phyloP scores from a whole-genome alignment of 2,888 invertebrate genomes.

The Emmelina monodactyla region DNA sequence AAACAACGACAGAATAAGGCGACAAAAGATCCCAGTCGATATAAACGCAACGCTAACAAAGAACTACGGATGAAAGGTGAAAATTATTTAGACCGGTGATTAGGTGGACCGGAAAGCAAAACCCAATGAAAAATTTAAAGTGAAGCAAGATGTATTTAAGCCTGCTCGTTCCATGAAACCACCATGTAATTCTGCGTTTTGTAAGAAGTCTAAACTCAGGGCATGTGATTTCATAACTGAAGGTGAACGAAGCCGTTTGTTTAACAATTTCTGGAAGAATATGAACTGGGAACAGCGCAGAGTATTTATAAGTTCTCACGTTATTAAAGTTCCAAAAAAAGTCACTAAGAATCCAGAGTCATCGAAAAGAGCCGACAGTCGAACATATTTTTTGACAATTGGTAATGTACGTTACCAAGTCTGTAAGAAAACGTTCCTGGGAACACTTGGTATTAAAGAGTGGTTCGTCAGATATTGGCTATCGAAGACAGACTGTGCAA shows the following conservation, averaged over 20 bases:
- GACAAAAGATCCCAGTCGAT: too few relatives aligned
- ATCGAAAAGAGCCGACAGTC: slow-evolving; percentile 6
- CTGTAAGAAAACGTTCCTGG: slow-evolving; percentile 16
- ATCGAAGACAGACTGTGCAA: slow-evolving; percentile 4
- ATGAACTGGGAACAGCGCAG: neutral
- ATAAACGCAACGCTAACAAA: too few relatives aligned
- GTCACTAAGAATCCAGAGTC: neutral
- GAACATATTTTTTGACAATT: slow-evolving; percentile 12
- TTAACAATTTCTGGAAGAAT: neutral
- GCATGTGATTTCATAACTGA: neutral
- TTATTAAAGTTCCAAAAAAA: neutral
- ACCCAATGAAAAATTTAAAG: slow-evolving; percentile 16
- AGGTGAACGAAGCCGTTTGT: neutral
- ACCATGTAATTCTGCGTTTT: slow-evolving; percentile 16
- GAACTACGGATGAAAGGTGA: slow-evolving; percentile 16
- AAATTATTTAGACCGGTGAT: slow-evolving; percentile 16
- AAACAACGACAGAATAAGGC: too few relatives aligned
- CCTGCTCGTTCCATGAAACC: slow-evolving; percentile 16
- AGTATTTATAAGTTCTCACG: slow-evolving; percentile 1
- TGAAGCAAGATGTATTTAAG: slow-evolving; percentile 17
- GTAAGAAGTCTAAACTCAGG: slow-evolving; percentile 18
- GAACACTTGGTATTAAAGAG: slow-evolving; percentile 16
- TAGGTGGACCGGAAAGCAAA: slow-evolving; percentile 17
- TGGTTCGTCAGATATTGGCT: slow-evolving; percentile 11
- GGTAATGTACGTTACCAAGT: slow-evolving; percentile 9